Evolutionary conservation across 2,797 vertebrate genomes (phyloP).

Genomic region (Pseudocheirus occidentalis): DNA sequence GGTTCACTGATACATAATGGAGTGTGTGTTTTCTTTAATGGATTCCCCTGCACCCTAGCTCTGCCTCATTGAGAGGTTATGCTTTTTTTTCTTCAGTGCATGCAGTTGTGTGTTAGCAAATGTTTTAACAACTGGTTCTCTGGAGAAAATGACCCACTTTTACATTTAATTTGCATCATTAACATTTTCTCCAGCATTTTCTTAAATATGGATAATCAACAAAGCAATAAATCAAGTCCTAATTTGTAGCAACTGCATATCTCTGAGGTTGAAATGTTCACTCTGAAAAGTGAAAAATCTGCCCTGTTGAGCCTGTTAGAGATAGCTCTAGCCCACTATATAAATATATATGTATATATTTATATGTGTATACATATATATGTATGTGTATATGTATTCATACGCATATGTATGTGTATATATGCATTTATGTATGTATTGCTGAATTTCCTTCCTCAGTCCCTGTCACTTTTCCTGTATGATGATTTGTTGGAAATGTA

Average conservation of each 20-base stretch:
- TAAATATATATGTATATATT: no score
- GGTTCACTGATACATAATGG: background rate
- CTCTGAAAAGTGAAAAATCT: background rate
- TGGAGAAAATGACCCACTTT: background rate
- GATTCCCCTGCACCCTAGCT: background rate
- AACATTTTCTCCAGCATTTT: background rate
- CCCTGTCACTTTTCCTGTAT: background rate
- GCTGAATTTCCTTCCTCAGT: background rate
- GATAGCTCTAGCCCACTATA: background rate
- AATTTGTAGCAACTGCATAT: background rate
- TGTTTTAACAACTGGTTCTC: background rate
- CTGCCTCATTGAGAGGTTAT: background rate
- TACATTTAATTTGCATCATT: background rate
- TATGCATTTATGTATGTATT: background rate
- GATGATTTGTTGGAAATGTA: background rate
- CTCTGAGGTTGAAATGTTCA: background rate
- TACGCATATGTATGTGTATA: no score
- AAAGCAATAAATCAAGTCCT: background rate
- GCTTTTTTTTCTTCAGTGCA: background rate
- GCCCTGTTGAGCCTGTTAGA: background rate
- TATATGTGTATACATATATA: no score
- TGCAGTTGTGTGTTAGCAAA: background rate
- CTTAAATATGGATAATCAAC: background rate
- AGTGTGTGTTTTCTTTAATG: background rate
- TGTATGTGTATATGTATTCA: no score